Base-by-base conservation (phyloP, 2,113 vertebrate genomes). In the Scytalopus superciliaris region DNA sequence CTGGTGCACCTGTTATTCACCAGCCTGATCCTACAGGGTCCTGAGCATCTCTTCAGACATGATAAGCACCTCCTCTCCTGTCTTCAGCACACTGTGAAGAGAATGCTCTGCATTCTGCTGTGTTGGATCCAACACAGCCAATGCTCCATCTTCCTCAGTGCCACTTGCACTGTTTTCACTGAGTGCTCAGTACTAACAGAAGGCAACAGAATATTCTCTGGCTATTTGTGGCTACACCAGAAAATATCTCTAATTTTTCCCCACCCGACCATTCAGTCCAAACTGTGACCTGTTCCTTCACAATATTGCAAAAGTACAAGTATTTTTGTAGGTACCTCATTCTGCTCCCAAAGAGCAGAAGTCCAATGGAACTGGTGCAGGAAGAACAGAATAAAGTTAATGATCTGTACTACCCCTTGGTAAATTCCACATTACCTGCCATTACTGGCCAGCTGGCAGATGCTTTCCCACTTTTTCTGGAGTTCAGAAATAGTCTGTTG, bases 391-490 rank as follows among this genome's bases (percentile, higher is more conserved):
- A 62, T 35, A 52, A 89, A 75, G 14, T 50, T 25, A 72, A n/a
- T n/a, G 37, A 77, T 42, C 45, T 44, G 27, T 19, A 72, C 0
- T 66, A 30, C n/a, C 52, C 63, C n/a, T 64, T 68, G 21, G 53
- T 44, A 82, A 82, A 63, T 56, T 50, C 49, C n/a, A 73, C 56
- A 35, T 94, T 98, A 98, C 98, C 97, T 98, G 69, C 94, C 80
- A 23, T 74, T 97, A 72, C 83, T 52, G n/a, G 96, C 97, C 68
- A 97, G 69, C 35, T 50, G 95, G 81, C 97, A 89, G 6, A 94
- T 67, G 33, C 19, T 90, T 76, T 97, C 97, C 98, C 98, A 98
- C 73, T 97, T 95, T 49, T 83, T 96, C 59, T 84, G 93, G 81
- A 98, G 93, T 14, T 97, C 96, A 33, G 82, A 82, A 39, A 98